Conservation (phyloP, 1,140 invertebrate species). For the Amyelois transitella region DNA sequence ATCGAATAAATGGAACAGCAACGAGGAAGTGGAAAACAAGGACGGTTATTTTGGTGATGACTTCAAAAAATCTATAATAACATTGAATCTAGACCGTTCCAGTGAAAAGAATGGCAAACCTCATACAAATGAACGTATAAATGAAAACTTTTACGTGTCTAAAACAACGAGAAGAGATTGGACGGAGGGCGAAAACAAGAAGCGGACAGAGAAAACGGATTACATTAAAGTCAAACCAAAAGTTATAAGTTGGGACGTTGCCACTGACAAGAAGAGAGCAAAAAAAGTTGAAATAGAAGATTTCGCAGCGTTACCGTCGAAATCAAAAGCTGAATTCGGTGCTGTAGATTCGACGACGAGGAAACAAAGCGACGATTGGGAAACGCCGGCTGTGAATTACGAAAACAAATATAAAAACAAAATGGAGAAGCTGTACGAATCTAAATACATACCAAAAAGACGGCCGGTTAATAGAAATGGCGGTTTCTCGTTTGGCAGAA, state of each 20-base stretch:
- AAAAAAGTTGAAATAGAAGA: not conserved
- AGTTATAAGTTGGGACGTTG: no score
- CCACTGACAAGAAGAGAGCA: no score
- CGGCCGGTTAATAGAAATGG: not conserved
- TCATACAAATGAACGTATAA: no score
- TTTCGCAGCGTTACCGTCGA: not conserved
- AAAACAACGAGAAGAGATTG: not conserved
- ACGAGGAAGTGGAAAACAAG: no score
- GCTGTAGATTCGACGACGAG: not conserved
- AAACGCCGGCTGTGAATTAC: not conserved
- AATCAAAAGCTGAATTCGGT: not conserved
- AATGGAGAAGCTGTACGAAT: not conserved
- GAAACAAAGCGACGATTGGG: not conserved
- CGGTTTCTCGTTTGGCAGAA: conserved; percentile 16
- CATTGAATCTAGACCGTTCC: no score
- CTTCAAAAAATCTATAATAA: no score
- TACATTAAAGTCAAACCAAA: not conserved
- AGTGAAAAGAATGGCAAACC: no score
- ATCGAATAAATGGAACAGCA: no score
- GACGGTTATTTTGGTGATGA: no score
- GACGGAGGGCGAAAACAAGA: not conserved
- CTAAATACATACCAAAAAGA: not conserved
- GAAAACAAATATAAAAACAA: not conserved
- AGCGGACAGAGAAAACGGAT: no score
- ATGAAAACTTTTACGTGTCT: no score